Evolutionary conservation across 2,113 vertebrate genomes (phyloP).

Genomic region (Sterrhoptilus dennistouni): DNA sequence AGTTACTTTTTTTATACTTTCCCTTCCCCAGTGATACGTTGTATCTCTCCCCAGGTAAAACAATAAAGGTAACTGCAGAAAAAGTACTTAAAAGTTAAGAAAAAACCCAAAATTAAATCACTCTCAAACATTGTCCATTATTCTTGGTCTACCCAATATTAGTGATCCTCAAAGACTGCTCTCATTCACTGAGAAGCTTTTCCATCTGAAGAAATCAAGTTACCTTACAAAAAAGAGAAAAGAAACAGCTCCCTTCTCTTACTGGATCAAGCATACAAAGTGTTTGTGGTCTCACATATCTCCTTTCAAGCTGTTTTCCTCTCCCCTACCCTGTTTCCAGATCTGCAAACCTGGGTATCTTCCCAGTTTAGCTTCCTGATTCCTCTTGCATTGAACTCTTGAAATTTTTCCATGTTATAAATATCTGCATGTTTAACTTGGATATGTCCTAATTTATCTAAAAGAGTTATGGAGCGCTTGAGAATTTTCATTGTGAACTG

Average conservation of each 20-base stretch:
- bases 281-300: rapidly evolving
- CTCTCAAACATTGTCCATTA: neutral
- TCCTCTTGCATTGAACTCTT: neutral
- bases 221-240: neutral
- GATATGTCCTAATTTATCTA: neutral
- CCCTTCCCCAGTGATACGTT: neutral
- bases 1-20: neutral
- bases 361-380: neutral
- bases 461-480: neutral
- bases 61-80: neutral
- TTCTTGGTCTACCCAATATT: neutral
- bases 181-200: neutral
- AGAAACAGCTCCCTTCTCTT: neutral
- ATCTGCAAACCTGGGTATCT: neutral
- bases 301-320: neutral
- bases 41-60: neutral
- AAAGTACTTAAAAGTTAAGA: neutral
- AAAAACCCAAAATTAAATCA: neutral
- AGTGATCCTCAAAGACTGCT: neutral
- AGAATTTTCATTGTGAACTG: neutral
- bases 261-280: neutral
- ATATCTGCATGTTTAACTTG: neutral
- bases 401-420: neutral
- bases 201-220: neutral
- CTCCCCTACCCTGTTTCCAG: neutral